Base-by-base conservation (phyloP, 1,140 invertebrate species). In the Lethrus apterus region DNA sequence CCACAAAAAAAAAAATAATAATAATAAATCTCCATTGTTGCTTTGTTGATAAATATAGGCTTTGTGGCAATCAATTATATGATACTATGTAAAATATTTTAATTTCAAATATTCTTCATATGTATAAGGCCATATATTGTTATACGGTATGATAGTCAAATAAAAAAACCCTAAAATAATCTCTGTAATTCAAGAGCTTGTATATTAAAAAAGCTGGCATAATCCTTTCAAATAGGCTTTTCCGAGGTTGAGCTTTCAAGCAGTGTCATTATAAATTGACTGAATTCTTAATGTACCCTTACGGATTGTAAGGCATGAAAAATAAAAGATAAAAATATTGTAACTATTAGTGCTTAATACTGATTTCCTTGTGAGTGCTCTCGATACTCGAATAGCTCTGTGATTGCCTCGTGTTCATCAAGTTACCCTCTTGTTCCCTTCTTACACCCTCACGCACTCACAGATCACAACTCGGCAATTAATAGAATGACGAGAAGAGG, bases 351-450 rank as follows among this genome's bases (percentile, higher is more conserved):
- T 52, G 51, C 51, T 60, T 60, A 60, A 60, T 58, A 60, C 58
- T 60, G 58, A 60, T 58, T 60, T 58, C 56, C 46, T 52, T 52
- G 48, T 58, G 57, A 61, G 59, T 61, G 59, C 52, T 50, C 53
- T 61, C 55, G 52, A 58, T 56, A 54, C 57, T 50, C 56, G 54
- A 61, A 61, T 59, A 52, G 59, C 52, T 46, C 51, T 56, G 56
- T 61, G 59, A 61, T 61, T 61, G 57, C 55, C 50, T 38, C 49
- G 50, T 57, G 59, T 61, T 61, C 59, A 61, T 61, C 59, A 61
- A 57, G 53, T 48, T 50, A 60, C 50, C 58, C 57, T 60, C 48
- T 51, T 57, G n/a, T 51, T 52, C 51, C 40, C 29, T 45, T 21
- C 56, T 43, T 36, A 58, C 51, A 51, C 58, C 53, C 23, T n/a